Evolutionary conservation across 2,888 invertebrate species (phyloP).

Genomic region (Dicranocentrus wangi): DNA sequence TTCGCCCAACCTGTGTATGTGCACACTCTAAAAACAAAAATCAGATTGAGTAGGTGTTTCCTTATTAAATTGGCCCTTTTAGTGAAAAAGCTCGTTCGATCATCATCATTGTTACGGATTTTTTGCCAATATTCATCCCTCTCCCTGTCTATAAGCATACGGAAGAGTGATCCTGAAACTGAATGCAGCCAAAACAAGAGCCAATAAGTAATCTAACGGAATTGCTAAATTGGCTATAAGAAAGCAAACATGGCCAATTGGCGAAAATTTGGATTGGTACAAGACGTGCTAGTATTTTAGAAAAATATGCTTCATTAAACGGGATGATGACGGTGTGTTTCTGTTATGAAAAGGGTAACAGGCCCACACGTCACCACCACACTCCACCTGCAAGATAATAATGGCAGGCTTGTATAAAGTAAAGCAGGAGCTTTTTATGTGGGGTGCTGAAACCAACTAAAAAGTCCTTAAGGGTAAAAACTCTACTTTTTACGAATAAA

Average conservation of each 20-base stretch:
- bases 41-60: background rate
- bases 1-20: too few relatives aligned
- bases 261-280: background rate
- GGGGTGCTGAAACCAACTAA: background rate
- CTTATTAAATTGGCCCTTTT: background rate
- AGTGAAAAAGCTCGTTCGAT: background rate
- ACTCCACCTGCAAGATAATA: background rate
- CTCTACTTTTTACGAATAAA: slow-evolving; percentile 5
- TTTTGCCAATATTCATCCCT: too few relatives aligned
- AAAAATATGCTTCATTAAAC: slow-evolving; percentile 24
- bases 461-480: slow-evolving; percentile 6
- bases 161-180: slow-evolving; percentile 21
- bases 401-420: background rate
- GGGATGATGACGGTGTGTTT: background rate
- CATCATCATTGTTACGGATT: too few relatives aligned
- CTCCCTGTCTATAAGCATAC: too few relatives aligned
- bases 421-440: background rate
- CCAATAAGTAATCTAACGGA: slow-evolving; percentile 21
- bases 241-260: background rate
- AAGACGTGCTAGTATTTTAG: background rate
- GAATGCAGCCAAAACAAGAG: slow-evolving; percentile 17
- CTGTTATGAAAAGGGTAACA: background rate
- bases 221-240: slow-evolving; percentile 13
- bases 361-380: slow-evolving; percentile 3
- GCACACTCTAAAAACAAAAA: too few relatives aligned